A percentile compares a stretch with the other conserved stretches of the same genome.
These are phyloP conservation scores for Erynnis tages DNA, from an alignment of 2,888 invertebrate species.

Conservation along the genomic window DNA sequence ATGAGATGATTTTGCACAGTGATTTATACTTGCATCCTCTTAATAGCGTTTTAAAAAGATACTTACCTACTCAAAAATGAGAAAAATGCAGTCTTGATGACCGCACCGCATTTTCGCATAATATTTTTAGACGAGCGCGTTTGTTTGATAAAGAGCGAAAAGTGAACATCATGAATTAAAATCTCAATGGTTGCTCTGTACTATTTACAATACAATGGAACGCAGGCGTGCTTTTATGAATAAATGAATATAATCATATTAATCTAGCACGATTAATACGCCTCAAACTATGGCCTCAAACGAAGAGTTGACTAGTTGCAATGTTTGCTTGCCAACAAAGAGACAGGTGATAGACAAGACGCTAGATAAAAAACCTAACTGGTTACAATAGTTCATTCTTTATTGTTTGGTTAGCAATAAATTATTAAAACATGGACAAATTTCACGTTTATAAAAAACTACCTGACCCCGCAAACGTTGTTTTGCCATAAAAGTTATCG, in stretches of 20 bases:
- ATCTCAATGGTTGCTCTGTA: conserved; percentile 22
- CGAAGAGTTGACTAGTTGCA: conserved; percentile 18
- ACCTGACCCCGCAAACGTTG: too few species aligned
- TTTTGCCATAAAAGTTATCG: too few species aligned
- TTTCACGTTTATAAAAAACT: too few species aligned
- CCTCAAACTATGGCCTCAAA: conserved; percentile 21
- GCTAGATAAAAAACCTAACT: conserved; percentile 17
- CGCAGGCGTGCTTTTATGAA: conserved; percentile 26
- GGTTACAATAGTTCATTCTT: conserved; percentile 13
- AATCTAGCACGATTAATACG: conserved; percentile 26
- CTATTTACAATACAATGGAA: conserved; percentile 25
- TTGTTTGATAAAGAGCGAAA: conserved; percentile 14
- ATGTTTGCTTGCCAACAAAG: conserved; percentile 14
- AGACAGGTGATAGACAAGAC: conserved; percentile 21
- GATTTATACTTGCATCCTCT: too few species aligned
- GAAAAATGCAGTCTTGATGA: too few species aligned
- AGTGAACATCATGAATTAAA: conserved; percentile 21
- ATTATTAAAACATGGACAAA: neutral
- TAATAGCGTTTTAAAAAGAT: too few species aligned
- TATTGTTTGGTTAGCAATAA: neutral
- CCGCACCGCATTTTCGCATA: too few species aligned
- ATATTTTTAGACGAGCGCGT: neutral
- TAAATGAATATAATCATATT: conserved; percentile 27
- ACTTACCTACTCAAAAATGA: too few species aligned
- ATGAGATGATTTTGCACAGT: too few species aligned